Evolutionary conservation across 2,797 vertebrate genomes (phyloP).

Genomic region (Phylloscopus collybita): DNA sequence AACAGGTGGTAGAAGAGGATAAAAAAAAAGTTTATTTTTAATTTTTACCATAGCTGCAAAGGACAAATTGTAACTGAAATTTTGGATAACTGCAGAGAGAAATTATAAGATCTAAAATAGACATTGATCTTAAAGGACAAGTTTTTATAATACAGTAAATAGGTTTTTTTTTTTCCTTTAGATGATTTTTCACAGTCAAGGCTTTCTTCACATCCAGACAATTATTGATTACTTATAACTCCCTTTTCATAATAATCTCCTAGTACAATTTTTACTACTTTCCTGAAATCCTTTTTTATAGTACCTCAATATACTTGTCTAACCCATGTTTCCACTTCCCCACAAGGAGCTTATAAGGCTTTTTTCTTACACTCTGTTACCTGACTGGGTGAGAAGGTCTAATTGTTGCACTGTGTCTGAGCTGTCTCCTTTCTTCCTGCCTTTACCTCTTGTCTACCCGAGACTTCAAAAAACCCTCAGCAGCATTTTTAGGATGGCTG

Average conservation of each 20-base stretch:
- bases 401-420: not conserved
- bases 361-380: not conserved
- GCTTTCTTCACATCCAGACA: not conserved
- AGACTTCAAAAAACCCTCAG: not conserved
- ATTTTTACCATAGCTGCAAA: not conserved
- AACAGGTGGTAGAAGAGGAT: not conserved
- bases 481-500: not conserved
- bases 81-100: not conserved
- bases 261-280: not conserved
- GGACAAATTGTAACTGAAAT: not conserved
- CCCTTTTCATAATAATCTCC: not conserved
- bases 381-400: accelerated
- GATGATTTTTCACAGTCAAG: not conserved
- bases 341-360: not conserved
- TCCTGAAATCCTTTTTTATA: not conserved
- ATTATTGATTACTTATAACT: not conserved
- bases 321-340: not conserved
- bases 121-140: not conserved
- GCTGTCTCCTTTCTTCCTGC: not conserved
- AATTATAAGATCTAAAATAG: not conserved
- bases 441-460: not conserved
- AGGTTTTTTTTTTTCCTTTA: not conserved
- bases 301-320: not conserved
- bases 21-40: not conserved
- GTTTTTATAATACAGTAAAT: not conserved